These are phyloP conservation scores for Struthidea cinerea DNA, from an alignment of 2,113 vertebrate species.

Conservation along the genomic window DNA sequence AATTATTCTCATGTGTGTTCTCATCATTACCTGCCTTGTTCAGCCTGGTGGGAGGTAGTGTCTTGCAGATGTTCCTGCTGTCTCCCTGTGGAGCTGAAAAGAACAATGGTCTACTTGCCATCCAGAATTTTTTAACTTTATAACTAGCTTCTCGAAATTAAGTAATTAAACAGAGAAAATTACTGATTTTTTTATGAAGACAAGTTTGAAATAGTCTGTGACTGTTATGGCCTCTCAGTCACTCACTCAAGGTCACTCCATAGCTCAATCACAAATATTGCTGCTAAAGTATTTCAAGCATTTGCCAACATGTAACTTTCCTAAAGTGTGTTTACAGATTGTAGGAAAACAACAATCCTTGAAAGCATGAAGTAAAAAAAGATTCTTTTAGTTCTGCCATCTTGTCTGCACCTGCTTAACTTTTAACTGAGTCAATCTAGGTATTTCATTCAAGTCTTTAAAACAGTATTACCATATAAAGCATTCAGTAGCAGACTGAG, in stretches of 20 bases:
- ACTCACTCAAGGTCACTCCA: background rate
- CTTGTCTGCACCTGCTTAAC: background rate
- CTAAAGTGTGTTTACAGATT: background rate
- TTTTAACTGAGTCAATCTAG: background rate
- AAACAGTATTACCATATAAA: background rate
- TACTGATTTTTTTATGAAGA: background rate
- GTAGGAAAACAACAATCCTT: background rate
- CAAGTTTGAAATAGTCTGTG: background rate
- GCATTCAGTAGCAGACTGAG: background rate
- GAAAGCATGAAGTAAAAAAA: background rate
- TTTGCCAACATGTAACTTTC: background rate
- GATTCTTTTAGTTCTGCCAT: background rate
- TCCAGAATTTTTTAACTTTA: background rate
- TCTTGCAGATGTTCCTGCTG: constrained; percentile 13
- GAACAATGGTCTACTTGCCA: background rate
- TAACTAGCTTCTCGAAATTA: background rate
- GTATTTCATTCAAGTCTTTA: background rate
- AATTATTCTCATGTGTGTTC: constrained; percentile 20
- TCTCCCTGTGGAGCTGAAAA: constrained; percentile 1
- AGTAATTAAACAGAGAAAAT: background rate
- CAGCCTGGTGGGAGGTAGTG: background rate
- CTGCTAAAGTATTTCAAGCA: background rate
- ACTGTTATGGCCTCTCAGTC: background rate
- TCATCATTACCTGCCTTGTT: constrained; percentile 40
- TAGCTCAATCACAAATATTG: background rate